A percentile compares a stretch with the other conserved stretches of the same genome.
These are phyloP conservation scores for Euclidia mi DNA, from an alignment of 2,888 invertebrate species.

Conservation along the genomic window DNA sequence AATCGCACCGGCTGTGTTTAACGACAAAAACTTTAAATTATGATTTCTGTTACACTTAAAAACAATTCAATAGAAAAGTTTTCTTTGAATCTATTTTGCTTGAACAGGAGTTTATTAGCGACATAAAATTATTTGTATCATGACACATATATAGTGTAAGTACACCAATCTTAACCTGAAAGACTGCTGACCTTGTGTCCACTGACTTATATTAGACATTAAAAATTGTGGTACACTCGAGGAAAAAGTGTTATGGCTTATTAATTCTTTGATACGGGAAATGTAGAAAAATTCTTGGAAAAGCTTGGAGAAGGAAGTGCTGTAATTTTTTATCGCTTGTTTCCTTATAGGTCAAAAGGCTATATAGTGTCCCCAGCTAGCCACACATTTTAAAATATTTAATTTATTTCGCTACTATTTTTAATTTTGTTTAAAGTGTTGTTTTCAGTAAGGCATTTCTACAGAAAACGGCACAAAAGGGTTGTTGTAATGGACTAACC, in stretches of 20 bases:
- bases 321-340: not conserved
- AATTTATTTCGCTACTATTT: too few species aligned
- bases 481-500: not conserved
- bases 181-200: not conserved
- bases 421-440: too few species aligned
- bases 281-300: not conserved
- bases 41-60: too few species aligned
- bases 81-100: too few species aligned
- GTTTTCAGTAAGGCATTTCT: too few species aligned
- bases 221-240: slow-evolving; percentile 7
- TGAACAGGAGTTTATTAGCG: not conserved
- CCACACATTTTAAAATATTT: too few species aligned
- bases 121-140: not conserved
- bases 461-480: too few species aligned
- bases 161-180: not conserved
- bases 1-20: too few species aligned
- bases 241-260: not conserved
- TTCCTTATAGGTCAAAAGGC: not conserved
- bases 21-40: too few species aligned
- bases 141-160: not conserved
- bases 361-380: too few species aligned
- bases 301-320: not conserved
- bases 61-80: too few species aligned
- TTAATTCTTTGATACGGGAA: not conserved
- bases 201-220: slow-evolving; percentile 8